Percentiles rank a stretch among this genome's conserved stretches.
phyloP scores from a whole-genome alignment of 1,140 invertebrate species.

The Rhagoletis pomonella region DNA sequence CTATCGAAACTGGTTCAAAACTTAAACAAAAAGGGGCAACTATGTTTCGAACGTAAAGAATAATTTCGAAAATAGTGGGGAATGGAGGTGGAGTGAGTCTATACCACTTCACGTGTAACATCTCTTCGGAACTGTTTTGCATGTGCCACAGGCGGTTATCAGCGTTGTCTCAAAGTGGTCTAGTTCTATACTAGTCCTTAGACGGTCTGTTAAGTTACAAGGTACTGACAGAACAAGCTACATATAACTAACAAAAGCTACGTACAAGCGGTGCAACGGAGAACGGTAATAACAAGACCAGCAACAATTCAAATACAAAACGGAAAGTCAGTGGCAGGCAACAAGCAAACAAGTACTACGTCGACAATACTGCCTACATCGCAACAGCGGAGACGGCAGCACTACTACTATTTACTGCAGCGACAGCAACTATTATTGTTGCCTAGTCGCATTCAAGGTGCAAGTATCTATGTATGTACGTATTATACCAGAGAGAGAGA shows the following conservation, averaged over 20 bases:
- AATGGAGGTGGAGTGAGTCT: too few relatives aligned
- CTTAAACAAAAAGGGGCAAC: too few relatives aligned
- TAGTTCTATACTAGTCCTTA: background rate
- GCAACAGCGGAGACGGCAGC: background rate
- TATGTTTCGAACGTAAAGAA: too few relatives aligned
- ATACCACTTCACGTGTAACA: too few relatives aligned
- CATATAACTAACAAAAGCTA: background rate
- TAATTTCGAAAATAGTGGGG: too few relatives aligned
- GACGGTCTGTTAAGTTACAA: background rate
- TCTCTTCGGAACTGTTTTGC: too few relatives aligned
- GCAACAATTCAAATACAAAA: slow-evolving; percentile 52
- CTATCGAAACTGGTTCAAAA: too few relatives aligned
- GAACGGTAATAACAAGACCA: slow-evolving; percentile 7
- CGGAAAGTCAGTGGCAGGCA: slow-evolving; percentile 61
- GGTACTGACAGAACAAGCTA: background rate
- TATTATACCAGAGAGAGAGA: slow-evolving; percentile 7
- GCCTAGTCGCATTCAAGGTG: background rate
- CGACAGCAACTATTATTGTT: slow-evolving; percentile 33
- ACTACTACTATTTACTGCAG: slow-evolving; percentile 32
- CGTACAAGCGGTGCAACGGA: slow-evolving; percentile 1
- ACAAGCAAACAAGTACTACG: slow-evolving; percentile 60
- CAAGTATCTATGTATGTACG: too few relatives aligned
- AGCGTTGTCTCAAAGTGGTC: too few relatives aligned
- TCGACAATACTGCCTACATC: too few relatives aligned
- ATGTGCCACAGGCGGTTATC: background rate